Percentiles rank a stretch among this genome's conserved stretches.
phyloP scores from a whole-genome alignment of 2,797 vertebrate genomes.

The Cryptoblepharus egeriae region DNA sequence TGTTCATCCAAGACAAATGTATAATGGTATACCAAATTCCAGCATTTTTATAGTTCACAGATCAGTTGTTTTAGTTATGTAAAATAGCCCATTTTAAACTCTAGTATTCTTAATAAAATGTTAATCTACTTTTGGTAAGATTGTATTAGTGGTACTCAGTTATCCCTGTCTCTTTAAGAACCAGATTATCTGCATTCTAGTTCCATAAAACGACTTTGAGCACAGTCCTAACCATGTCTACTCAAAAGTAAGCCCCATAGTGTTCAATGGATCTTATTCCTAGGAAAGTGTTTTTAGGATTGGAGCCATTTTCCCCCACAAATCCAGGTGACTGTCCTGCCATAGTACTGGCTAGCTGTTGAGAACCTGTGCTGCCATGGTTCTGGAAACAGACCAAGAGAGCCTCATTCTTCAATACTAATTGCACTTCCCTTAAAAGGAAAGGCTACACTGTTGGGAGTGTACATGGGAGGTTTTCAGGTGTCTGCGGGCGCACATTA shows the following conservation, averaged over 20 bases:
- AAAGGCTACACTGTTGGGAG: no score
- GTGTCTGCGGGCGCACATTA: no score
- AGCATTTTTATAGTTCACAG: not conserved
- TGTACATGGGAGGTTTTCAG: no score
- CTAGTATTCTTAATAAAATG: constrained; percentile 15
- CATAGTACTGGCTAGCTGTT: not conserved
- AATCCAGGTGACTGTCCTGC: not conserved
- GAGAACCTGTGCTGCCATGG: not conserved
- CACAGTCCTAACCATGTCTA: no score
- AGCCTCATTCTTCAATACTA: not conserved
- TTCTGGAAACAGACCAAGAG: not conserved
- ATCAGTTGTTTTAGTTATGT: not conserved
- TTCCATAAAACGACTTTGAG: not conserved
- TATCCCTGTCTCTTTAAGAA: not conserved
- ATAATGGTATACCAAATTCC: not conserved
- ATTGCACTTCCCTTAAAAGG: no score
- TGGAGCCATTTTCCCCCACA: no score
- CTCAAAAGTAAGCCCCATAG: no score
- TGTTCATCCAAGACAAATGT: not conserved
- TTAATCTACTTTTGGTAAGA: not conserved
- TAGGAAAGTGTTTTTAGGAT: no score
- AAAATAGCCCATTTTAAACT: not conserved
- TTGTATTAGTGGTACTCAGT: not conserved
- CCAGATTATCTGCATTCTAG: not conserved
- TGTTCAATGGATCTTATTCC: no score